Evolutionary conservation across 2,888 invertebrate genomes (phyloP), one percentile per base, ranked within the genome.

Genomic region (Hoplodrina ambigua): DNA sequence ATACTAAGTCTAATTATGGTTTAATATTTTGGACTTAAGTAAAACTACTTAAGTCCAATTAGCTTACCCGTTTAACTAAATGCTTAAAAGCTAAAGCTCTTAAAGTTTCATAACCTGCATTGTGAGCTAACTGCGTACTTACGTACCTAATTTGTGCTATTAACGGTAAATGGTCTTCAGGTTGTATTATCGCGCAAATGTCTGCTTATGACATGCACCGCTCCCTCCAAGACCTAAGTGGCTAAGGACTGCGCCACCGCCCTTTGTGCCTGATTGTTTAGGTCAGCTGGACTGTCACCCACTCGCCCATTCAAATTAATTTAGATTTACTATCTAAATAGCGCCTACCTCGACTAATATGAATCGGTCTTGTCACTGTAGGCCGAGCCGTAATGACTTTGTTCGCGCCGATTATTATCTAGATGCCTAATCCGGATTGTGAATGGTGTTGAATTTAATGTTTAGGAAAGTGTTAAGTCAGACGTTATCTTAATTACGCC

Each of bases 281-380:
- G 93, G 92, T 93, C 93, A 93, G 86, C 87, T 81, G 88, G 85
- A 86, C 89, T 90, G 92, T 93, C 93, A 93, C 93, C 93, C 90
- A 92, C 91, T 91, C 92, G 88, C 80, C 85, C 86, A 87, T 87
- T 90, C 86, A 90, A 92, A 93, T 93, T 93, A 91, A 94, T 92
- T 92, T 91, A 93, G 90, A 93, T 93, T 90, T 90, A 90, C 90
- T 90, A 92, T 93, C 92, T 89, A 77, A 85, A 83, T 79, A 82
- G 82, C 79, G 75, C 86, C 82, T 82, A 86, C 85, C 75, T 74
- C 73, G 79, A 89, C 89, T 92, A 92, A 89, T 86, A 88, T 88
- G 86, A 86, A 88, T 83, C 74, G 79, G 62, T 70, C 74, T 78
- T 83, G 84, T 81, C 78, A 81, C 79, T 75, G 81, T 78, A 80